Evolutionary conservation across 2,113 vertebrate genomes (phyloP), one percentile per base, ranked within the genome.

Genomic region (Chrysemys picta): DNA sequence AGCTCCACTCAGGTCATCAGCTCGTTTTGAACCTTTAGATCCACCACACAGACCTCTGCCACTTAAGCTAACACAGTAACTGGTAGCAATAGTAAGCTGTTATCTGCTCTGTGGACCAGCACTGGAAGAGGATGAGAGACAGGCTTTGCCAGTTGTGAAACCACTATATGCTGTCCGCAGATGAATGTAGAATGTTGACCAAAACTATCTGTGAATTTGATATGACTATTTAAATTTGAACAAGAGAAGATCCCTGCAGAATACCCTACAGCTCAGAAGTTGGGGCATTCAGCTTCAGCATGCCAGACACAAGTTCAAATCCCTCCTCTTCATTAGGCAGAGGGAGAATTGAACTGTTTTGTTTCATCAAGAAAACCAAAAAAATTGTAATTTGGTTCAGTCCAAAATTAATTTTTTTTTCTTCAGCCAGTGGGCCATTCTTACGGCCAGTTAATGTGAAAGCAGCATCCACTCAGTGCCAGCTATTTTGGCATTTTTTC

Each of bases 401-500:
- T 62, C 11, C 59, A 62, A 62, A 62, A 62, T 62, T 45, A 45
- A 45, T 45, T 62, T 62, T 35, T 62, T 29, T 62, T 62, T 13
- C 29, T 62, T 62, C 29, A 62, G 59, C 59, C 29, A 35, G 6
- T 31, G 59, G 94, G 84, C 65, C 89, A 45, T 94, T 93, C 82
- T 84, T 88, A 52, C 92, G 80, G 56, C 82, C 82, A 17, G 35
- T 85, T 94, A 95, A 86, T 96, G 97, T 89, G 93, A 96, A 97
- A 93, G 50, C 85, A 87, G 22, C 90, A 89, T 84, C 83, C 88
- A 91, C 90, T 49, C 95, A 94, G 90, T 62, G 95, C 93, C 96
- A 96, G 94, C 75, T 96, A 88, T 93, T 97, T 88, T 92, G 94
- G 95, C 94, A 52, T 31, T 97, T 97, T 96, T 93, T 53, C 83